Evolutionary conservation across 2,888 invertebrate genomes (phyloP), one percentile per base, ranked within the genome.

Genomic region (Dryocosmus kuriphilus): DNA sequence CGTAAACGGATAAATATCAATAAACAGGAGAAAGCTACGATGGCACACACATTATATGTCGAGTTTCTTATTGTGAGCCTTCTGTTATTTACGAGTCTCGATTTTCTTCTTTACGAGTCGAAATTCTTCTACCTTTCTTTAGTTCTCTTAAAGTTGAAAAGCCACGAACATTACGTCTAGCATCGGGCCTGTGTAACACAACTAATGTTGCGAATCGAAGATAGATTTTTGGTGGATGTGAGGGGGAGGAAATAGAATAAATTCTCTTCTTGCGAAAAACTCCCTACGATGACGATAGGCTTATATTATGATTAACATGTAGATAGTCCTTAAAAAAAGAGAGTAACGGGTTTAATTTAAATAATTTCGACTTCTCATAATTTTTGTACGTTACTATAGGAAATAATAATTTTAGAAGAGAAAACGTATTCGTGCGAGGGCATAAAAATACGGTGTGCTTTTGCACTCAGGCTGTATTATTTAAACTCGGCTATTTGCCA

Each of bases 311-410:
- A 88, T 87, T 84, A 84, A 87, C 87, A 87, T 90, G 89, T 90
- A 90, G 90, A 91, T 90, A 90, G 88, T 86, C 86, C 81, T 87
- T 86, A 84, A 84, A 85, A 83, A 81, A 86, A 85, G 74, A 83
- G 83, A 84, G 84, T 86, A 87, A 87, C 88, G 87, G 87, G 86
- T 86, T 90, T 89, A 89, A 88, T 90, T 90, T 89, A 88, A 83
- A 88, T 85, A 82, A 87, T 88, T 87, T 88, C 84, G 85, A 85
- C 86, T 88, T 87, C 85, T 86, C 86, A 89, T 89, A 86, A 89
- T 88, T 90, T 90, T 91, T 90, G 88, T 90, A 90, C 90, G 87
- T 90, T 90, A 87, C 86, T 82, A 87, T 90, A 90, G 88, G 85
- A 81, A 80, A 86, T 86, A 80, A 85, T 84, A 88, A 88, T 89